These are phyloP conservation scores for Zophobas morio DNA, from an alignment of 1,140 invertebrate genomes.

Conservation along the genomic window DNA sequence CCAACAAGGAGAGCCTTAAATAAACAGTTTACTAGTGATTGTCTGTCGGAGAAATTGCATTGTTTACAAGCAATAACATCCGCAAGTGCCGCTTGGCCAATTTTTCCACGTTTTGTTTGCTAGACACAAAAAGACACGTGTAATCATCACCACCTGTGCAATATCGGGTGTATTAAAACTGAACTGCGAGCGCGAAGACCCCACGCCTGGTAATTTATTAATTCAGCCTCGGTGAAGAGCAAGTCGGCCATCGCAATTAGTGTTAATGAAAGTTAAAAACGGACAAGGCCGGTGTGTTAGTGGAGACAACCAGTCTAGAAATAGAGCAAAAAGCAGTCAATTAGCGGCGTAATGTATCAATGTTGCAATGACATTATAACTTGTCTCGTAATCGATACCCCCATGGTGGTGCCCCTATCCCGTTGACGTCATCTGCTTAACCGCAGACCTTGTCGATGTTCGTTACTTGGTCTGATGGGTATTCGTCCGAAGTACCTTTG, in stretches of 20 bases:
- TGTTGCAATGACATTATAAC: neutral
- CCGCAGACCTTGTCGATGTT: neutral
- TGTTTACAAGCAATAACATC: neutral
- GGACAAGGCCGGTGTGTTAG: slow-evolving; percentile 32
- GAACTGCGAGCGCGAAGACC: neutral
- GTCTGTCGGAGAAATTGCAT: too few species aligned
- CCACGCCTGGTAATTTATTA: slow-evolving; percentile 33
- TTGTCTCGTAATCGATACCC: slow-evolving; percentile 8
- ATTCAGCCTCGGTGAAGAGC: slow-evolving; percentile 29
- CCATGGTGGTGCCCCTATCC: slow-evolving; percentile 14
- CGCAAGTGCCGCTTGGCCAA: neutral
- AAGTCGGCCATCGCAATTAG: slow-evolving; percentile 41
- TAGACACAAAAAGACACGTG: too few species aligned
- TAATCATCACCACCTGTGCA: too few species aligned
- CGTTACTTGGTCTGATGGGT: neutral
- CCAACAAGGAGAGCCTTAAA: neutral
- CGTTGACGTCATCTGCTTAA: slow-evolving; percentile 19
- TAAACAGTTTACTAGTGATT: neutral
- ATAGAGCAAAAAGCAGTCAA: slow-evolving; percentile 38
- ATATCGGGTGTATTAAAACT: too few species aligned
- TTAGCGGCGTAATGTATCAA: neutral
- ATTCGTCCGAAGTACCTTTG: too few species aligned
- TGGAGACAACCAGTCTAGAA: slow-evolving; percentile 37
- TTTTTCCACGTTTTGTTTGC: too few species aligned
- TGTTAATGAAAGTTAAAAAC: slow-evolving; percentile 42